Evolutionary conservation across 2,888 invertebrate genomes (phyloP).

Genomic region (Charanyca ferruginea): DNA sequence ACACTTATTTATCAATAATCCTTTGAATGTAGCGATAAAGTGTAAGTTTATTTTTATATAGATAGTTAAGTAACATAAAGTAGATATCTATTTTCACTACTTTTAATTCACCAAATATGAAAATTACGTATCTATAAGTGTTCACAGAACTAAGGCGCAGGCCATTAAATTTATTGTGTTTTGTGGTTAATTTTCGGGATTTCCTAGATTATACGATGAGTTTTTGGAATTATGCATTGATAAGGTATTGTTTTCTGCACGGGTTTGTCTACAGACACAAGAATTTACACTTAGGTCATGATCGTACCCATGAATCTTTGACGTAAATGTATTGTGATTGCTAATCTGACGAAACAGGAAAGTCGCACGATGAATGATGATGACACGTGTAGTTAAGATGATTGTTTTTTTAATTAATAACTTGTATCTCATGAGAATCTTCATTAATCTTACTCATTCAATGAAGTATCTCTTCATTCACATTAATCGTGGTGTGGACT

Average conservation of each 20-base stretch:
- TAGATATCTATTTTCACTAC: slow-evolving; percentile 4
- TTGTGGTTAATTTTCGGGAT: not conserved
- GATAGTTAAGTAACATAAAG: not conserved
- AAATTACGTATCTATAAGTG: not conserved
- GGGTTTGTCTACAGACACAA: slow-evolving; percentile 15
- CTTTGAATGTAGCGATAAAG: not conserved
- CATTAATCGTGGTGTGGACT: not conserved
- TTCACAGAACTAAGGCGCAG: not conserved
- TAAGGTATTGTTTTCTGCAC: not conserved
- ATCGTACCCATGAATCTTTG: slow-evolving; percentile 15
- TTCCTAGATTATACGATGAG: not conserved
- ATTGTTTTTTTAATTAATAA: slow-evolving; percentile 11
- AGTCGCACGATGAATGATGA: slow-evolving; percentile 23
- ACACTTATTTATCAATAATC: slow-evolving; percentile 1
- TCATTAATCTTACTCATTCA: slow-evolving; percentile 15
- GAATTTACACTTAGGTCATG: not conserved
- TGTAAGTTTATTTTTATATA: slow-evolving; percentile 8
- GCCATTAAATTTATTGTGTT: slow-evolving; percentile 1
- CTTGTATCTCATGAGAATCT: slow-evolving; percentile 1
- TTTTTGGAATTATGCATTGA: slow-evolving; percentile 4
- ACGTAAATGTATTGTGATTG: slow-evolving; percentile 37
- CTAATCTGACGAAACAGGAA: slow-evolving; percentile 29
- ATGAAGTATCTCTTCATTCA: slow-evolving; percentile 21
- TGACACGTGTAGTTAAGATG: slow-evolving; percentile 8
- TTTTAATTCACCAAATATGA: slow-evolving; percentile 13